Evolutionary conservation across 2,797 vertebrate genomes (phyloP).

Genomic region (Acrocephalus scirpaceus): DNA sequence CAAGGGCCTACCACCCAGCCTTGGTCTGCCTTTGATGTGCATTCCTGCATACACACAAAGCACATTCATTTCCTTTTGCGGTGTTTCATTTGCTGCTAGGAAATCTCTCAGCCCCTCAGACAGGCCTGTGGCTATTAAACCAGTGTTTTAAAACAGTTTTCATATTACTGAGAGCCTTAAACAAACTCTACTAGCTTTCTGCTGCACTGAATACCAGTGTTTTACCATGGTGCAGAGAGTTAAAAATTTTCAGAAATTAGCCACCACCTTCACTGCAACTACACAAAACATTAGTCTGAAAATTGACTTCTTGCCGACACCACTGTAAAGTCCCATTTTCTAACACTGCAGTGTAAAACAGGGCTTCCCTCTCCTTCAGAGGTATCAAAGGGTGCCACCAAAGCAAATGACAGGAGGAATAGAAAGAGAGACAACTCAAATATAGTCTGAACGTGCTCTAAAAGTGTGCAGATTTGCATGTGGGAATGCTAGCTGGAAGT

Average conservation of each 20-base stretch:
- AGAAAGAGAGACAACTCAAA: background rate
- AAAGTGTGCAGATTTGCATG: background rate
- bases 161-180: background rate
- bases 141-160: background rate
- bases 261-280: background rate
- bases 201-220: background rate
- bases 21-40: slow-evolving; percentile 24
- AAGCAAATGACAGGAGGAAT: background rate
- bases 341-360: background rate
- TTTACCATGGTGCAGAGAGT: background rate
- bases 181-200: slow-evolving; percentile 17
- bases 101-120: background rate
- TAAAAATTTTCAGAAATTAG: background rate
- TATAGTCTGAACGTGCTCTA: background rate
- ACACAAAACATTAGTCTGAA: background rate
- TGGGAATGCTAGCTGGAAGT: background rate
- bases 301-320: background rate
- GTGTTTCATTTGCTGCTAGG: slow-evolving; percentile 7
- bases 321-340: background rate
- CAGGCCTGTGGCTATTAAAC: slow-evolving; percentile 3
- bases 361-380: background rate
- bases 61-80: slow-evolving; percentile 47
- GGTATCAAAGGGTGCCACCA: background rate
- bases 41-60: background rate
- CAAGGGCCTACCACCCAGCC: background rate